Evolutionary conservation across 2,888 invertebrate genomes (phyloP).

Genomic region (Alentia gelatinosa): DNA sequence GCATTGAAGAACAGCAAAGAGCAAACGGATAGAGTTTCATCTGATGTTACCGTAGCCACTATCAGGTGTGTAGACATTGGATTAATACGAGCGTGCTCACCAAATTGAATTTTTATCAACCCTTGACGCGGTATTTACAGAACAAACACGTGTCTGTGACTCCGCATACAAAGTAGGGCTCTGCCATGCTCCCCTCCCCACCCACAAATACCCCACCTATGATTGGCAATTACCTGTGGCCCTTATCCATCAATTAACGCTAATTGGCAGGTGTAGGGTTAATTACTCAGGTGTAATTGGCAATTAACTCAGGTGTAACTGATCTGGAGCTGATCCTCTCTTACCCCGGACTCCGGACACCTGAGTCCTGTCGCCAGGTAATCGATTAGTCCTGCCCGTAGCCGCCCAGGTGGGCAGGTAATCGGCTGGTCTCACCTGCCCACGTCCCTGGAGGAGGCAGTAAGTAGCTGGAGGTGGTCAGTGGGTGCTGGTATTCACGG

Average conservation of each 20-base stretch:
- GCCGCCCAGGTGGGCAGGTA: background rate
- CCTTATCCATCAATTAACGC: background rate
- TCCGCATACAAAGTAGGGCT: background rate
- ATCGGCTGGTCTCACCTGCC: background rate
- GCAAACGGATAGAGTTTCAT: background rate
- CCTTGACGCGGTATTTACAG: background rate
- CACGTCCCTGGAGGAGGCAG: background rate
- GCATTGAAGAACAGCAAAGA: no score
- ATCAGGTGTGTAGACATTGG: background rate
- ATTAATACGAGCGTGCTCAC: background rate
- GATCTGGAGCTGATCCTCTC: background rate
- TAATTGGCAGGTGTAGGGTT: constrained; percentile 15
- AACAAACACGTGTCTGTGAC: background rate
- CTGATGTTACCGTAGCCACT: background rate
- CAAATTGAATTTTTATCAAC: background rate
- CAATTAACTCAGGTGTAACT: constrained; percentile 46
- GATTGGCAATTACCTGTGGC: constrained; percentile 4
- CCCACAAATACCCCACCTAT: background rate
- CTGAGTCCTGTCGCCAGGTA: background rate
- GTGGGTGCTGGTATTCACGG: no score
- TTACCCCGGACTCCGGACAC: background rate
- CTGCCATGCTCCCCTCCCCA: background rate
- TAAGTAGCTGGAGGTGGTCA: no score
- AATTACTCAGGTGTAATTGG: constrained; percentile 48
- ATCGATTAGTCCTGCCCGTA: background rate